A percentile compares a stretch with the other conserved stretches of the same genome.
Conservation (phyloP, 2,113 vertebrate genomes). For the Bufo gargarizans region DNA sequence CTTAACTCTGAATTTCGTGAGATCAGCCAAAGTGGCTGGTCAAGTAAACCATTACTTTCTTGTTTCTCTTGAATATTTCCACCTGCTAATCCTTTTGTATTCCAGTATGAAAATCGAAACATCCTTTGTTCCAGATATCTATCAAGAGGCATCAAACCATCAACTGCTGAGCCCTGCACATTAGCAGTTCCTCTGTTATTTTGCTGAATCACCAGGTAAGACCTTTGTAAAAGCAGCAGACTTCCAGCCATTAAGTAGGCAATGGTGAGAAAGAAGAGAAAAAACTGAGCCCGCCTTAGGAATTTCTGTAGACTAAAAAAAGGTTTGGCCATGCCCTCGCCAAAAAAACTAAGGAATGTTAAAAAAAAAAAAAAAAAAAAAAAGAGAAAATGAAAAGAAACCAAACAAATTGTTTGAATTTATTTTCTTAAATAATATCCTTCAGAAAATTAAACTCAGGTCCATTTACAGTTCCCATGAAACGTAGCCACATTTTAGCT, state of each 20-base stretch:
- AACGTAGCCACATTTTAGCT: slow-evolving; percentile 21
- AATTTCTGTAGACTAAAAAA: slow-evolving; percentile 89
- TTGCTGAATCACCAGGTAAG: slow-evolving; percentile 76
- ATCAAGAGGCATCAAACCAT: slow-evolving; percentile 60
- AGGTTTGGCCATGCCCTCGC: slow-evolving; percentile 83
- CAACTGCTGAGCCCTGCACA: slow-evolving; percentile 66
- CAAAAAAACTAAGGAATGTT: slow-evolving; percentile 36
- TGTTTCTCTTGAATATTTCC: slow-evolving; percentile 57
- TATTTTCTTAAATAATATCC: slow-evolving; percentile 9
- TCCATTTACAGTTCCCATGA: slow-evolving; percentile 44
- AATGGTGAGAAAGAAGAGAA: slow-evolving; percentile 89
- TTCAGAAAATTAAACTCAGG: slow-evolving; percentile 16
- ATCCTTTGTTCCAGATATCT: slow-evolving; percentile 64
- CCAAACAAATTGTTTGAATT: background rate
- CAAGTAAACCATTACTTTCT: slow-evolving; percentile 53
- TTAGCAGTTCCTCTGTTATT: slow-evolving; percentile 62
- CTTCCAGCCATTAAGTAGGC: slow-evolving; percentile 96
- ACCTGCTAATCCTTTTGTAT: slow-evolving; percentile 63
- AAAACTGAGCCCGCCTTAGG: slow-evolving; percentile 85
- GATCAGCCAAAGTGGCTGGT: slow-evolving; percentile 71
- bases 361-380: slow-evolving; percentile 10
- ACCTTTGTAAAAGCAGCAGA: slow-evolving; percentile 88
- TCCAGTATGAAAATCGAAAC: slow-evolving; percentile 62
- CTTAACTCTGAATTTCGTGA: slow-evolving; percentile 81
- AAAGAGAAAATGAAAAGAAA: too few species aligned